Percentiles rank a stretch among this genome's conserved stretches.
phyloP scores from a whole-genome alignment of 1,140 invertebrate species.

The Atopsyche davidsoni region DNA sequence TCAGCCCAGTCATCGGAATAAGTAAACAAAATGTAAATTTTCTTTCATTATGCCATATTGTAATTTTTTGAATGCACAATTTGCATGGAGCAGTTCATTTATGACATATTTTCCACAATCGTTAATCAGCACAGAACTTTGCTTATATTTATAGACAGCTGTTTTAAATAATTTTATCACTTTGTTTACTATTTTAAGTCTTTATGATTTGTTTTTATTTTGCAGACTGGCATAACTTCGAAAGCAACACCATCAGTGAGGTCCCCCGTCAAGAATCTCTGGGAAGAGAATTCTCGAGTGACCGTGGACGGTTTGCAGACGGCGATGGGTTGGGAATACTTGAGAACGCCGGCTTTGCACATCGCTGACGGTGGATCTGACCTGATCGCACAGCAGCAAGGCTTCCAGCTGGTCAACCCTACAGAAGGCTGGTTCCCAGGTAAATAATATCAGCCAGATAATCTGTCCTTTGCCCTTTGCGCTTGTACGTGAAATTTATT shows the following conservation, averaged over 20 bases:
- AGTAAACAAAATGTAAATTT: too few relatives aligned
- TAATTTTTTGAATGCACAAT: too few relatives aligned
- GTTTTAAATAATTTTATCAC: too few relatives aligned
- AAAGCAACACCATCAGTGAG: slow-evolving; percentile 77
- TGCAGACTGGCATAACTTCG: slow-evolving; percentile 58
- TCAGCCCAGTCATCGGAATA: too few relatives aligned
- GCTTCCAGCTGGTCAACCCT: slow-evolving; percentile 80
- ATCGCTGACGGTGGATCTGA: slow-evolving; percentile 63
- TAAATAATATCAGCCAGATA: slow-evolving; percentile 41
- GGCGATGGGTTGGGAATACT: slow-evolving; percentile 73
- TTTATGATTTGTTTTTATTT: too few relatives aligned
- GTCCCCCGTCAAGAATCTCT: slow-evolving; percentile 75
- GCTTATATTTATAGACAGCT: too few relatives aligned
- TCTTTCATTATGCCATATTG: too few relatives aligned
- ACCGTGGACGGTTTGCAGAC: slow-evolving; percentile 62
- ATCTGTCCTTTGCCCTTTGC: too few relatives aligned
- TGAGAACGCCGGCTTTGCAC: slow-evolving; percentile 61
- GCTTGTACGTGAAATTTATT: too few relatives aligned
- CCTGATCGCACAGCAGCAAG: slow-evolving; percentile 62
- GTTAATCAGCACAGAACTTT: too few relatives aligned
- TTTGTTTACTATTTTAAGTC: slow-evolving; percentile 9
- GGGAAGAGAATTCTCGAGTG: slow-evolving; percentile 63
- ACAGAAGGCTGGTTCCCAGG: slow-evolving; percentile 83
- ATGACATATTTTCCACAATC: too few relatives aligned
- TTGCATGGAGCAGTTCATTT: too few relatives aligned